Evolutionary conservation across 2,888 invertebrate genomes (phyloP).

Genomic region (Machimus rusticus): DNA sequence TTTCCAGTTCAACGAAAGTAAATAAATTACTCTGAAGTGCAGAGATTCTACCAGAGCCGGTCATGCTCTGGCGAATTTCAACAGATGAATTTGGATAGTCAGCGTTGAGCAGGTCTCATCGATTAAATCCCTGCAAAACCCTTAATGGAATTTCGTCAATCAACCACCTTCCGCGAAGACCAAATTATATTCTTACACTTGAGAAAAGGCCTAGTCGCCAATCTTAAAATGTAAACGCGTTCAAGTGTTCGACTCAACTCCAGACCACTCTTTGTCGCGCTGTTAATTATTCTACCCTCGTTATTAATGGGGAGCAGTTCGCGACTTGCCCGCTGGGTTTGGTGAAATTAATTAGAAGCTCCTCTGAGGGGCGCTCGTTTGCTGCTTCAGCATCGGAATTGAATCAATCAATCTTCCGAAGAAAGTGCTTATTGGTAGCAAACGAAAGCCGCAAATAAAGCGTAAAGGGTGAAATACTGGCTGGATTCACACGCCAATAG

Average conservation of each 20-base stretch:
- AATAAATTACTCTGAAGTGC: background rate
- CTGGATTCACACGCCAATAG: conserved; percentile 14
- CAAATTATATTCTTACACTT: background rate
- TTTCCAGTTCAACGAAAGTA: background rate
- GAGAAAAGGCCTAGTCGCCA: background rate
- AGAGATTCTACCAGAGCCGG: background rate
- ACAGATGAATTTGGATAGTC: background rate
- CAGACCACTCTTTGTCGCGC: background rate
- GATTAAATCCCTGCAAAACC: background rate
- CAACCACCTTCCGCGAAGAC: background rate
- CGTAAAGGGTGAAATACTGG: background rate
- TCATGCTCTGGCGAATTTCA: background rate
- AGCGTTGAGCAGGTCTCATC: background rate
- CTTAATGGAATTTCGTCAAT: conserved; percentile 21
- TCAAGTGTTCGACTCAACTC: background rate
- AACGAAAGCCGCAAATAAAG: background rate
- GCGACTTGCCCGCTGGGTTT: background rate
- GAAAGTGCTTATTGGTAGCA: background rate
- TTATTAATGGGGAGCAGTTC: conserved; percentile 2
- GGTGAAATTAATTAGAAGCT: conserved; percentile 28
- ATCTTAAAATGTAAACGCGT: background rate
- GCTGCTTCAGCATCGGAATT: background rate
- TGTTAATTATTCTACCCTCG: conserved; percentile 26
- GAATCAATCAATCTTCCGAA: conserved; percentile 31
- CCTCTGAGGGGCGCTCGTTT: background rate